Base-by-base conservation (phyloP, 1,140 invertebrate species). In the Megalonaias nervosa region DNA sequence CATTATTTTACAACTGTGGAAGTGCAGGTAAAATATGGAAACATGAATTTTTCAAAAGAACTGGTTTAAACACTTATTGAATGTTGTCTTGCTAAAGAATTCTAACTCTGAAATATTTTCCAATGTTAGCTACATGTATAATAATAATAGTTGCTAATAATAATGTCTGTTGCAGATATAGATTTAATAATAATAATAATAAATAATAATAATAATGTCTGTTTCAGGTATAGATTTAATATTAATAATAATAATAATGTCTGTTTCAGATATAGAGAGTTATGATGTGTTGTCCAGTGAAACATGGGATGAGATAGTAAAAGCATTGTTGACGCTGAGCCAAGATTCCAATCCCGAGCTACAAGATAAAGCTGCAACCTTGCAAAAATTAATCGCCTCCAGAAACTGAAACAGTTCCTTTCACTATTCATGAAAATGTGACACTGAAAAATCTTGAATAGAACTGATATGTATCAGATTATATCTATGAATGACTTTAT, bases 271-370 rank as follows among this genome's bases (percentile, higher is more conserved):
- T 60, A 48, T 61, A 21, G 71, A 74, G 48, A 73, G 76, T 23
- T 16, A 76, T 15, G 13, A 56, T 26, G n/a, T 78, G 26, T 23
- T 85, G 21, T 71, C 75, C 17, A 21, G 56, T 9, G 77, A 78
- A 38, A 65, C 71, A 0, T 14, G 56, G 55, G 66, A 80, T 15
- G 59, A 75, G 19, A n/a, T 85, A 21, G n/a, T 57, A 23, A 56
- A 74, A 14, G 62, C 70, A 60, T 23, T 85, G 67, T 38, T 68
- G 23, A 64, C 75, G 13, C 65, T 82, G 71, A 71, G 66, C 9
- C 61, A 66, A 6, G 79, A 83, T 64, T 56, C 67, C 21, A 81
- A 71, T 64, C 74, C 75, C 14, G 81, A 81, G 65, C 59, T 85
- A 55, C 75, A 85, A 59, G 74, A 82, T 17, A 81, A 58, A 56